Evolutionary conservation across 2,888 invertebrate species (phyloP), one percentile per base, ranked within the genome.

Genomic region (Noctua janthe): DNA sequence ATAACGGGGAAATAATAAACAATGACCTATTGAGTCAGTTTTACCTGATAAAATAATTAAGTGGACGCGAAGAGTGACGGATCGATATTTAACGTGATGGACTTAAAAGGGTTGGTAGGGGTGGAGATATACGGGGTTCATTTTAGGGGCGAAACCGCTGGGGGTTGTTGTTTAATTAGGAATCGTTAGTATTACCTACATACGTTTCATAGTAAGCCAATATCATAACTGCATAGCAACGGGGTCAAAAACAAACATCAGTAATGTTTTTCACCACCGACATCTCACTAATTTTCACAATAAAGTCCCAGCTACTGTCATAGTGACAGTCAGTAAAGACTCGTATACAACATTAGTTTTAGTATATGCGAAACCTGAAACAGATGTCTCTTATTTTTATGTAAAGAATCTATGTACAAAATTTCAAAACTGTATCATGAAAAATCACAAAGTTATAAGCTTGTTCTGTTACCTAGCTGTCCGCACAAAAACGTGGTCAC

Each of bases 1-100:
- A 56, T 56, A 73, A 74, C 17, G 23, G 43, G 54, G 17, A 76
- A 69, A 73, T 29, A 74, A 71, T 78, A 75, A 81, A 86, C 83
- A 86, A 78, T 77, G 78, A 83, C 71, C 80, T 80, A 83, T 67
- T 83, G 29, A 74, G 76, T 84, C 81, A 81, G 76, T 87, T 81
- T 88, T 90, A 85, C 82, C 86, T 89, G 82, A 83, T 84, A 83
- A 84, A 87, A 89, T 88, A 90, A 89, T 90, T 89, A 90, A 90
- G 84, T 85, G 74, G 86, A 85, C 87, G 87, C 78, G 87, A 85
- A 78, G 78, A 85, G 82, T 93, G 92, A 93, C 88, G 84, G 93
- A 93, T 94, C 92, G 91, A 93, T 93, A 91, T 90, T 91, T 93
- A 90, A 91, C 92, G 92, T 92, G 93, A 87, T 84, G 83, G 84